Percentiles rank a stretch among this genome's conserved stretches.
Evolutionary conservation across 2,888 invertebrate species (phyloP).

Genomic region (Pecten maximus): DNA sequence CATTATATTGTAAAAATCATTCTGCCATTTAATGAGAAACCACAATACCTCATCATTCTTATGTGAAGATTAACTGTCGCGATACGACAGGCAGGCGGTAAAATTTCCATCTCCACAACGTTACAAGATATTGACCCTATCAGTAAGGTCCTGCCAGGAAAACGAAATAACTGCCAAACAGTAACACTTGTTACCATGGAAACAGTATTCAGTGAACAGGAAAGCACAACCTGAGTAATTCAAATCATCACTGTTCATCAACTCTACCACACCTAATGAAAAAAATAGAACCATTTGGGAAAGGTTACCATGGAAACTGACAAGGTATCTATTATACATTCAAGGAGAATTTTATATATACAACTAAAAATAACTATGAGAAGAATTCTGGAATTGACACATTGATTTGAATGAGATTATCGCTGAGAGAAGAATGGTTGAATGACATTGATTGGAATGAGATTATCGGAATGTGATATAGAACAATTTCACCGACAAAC

Average conservation of each 20-base stretch:
- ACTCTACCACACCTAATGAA: not conserved
- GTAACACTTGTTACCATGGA: constrained; percentile 5
- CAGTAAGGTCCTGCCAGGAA: constrained; percentile 2
- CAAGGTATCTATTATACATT: not conserved
- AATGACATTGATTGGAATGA: not conserved
- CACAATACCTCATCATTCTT: constrained; percentile 29
- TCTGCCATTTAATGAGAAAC: constrained; percentile 32
- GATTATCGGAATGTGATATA: not conserved
- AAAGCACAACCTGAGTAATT: not conserved
- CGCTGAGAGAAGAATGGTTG: too few species aligned
- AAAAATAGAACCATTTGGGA: not conserved
- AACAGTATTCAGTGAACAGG: not conserved
- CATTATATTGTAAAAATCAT: constrained; percentile 34
- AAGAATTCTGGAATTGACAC: too few species aligned
- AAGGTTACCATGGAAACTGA: not conserved
- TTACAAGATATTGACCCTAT: constrained; percentile 15
- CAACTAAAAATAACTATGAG: too few species aligned
- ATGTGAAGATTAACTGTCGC: constrained; percentile 32
- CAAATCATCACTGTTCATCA: not conserved
- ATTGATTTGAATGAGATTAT: too few species aligned
- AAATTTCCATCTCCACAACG: not conserved
- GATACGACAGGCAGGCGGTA: constrained; percentile 17
- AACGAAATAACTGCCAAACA: not conserved
- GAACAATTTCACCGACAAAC: not conserved
- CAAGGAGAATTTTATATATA: not conserved